Base-by-base conservation (phyloP, 30 jellyfish, hydroid and myxozoan species). In the Aurelia sp. region DNA sequence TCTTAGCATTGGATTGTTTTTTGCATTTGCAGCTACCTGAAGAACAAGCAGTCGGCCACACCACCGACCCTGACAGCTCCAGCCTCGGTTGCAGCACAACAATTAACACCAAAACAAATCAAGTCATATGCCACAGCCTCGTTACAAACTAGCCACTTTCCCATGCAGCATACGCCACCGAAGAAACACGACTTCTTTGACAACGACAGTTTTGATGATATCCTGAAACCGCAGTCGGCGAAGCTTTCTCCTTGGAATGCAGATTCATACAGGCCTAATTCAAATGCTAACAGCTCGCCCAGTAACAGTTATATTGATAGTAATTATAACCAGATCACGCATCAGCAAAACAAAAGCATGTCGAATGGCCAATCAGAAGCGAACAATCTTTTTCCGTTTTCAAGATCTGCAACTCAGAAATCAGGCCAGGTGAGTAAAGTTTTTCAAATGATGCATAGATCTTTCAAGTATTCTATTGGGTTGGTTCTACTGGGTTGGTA, bases 1-100 rank as follows among this genome's bases (percentile, higher is more conserved):
- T 27, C 33, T 27, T 27, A 27, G 33, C 33, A 27, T 27, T 16
- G 4, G 9, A 33, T 10, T 66, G 47, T 41, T 58, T 55, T 40
- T 16, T 22, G 21, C 48, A 0, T 40, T 62, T 59, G 19, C 73
- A 84, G 93, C 68, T 84, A 84, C 73, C 62, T 84, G 52, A 84
- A 84, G 82, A 84, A 74, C 81, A 84, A 84, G 76, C 93, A 62
- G 0, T 31, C 93, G 48, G 11, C 92, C n/a, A 37, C 92, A 0
- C 71, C 91, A 18, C 70, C 76, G 4, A 72, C 91, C 7, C 63
- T 70, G 19, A 50, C 71, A 6, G 71, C 85, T 48, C 91, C 91
- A 13, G 81, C 91, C 71, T 33, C 91, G 47, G 13, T 66, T 48
- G 78, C 72, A 57, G 85, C 91, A 1, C 91, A 82, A 68, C 93